A percentile compares a stretch with the other conserved stretches of the same genome.
phyloP scores from a whole-genome alignment of 2,113 vertebrate genomes.

The Ageneiosus marmoratus region DNA sequence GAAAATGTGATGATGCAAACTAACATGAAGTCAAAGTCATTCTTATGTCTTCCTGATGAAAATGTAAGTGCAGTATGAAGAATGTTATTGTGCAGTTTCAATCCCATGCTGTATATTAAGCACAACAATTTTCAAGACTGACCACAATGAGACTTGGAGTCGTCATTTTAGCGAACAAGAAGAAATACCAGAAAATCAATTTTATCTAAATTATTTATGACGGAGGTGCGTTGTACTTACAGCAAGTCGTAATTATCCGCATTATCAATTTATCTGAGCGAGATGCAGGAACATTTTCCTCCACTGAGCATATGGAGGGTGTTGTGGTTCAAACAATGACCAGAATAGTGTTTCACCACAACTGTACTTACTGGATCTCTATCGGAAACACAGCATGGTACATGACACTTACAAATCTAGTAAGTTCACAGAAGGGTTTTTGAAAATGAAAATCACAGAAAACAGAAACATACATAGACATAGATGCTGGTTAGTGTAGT shows the following conservation, averaged over 20 bases:
- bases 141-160: background rate
- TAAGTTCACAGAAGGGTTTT: background rate
- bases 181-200: constrained; percentile 39
- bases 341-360: background rate
- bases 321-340: background rate
- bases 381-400: background rate
- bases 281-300: background rate
- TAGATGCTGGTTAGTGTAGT: background rate
- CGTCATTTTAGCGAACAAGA: constrained; percentile 17
- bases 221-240: constrained; percentile 24
- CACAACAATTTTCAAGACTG: background rate
- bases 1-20: background rate
- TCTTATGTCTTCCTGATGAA: no score
- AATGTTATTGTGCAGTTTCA: background rate
- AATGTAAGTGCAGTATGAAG: background rate
- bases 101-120: background rate
- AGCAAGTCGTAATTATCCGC: constrained; percentile 36
- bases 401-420: background rate
- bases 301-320: background rate
- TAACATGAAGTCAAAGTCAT: background rate
- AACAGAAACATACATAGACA: background rate
- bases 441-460: background rate
- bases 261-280: constrained; percentile 3
- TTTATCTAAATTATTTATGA: constrained; percentile 44
- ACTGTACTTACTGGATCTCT: background rate